These are phyloP conservation scores for Cyrtonyx montezumae DNA, from an alignment of 2,113 vertebrate species.

Conservation along the genomic window DNA sequence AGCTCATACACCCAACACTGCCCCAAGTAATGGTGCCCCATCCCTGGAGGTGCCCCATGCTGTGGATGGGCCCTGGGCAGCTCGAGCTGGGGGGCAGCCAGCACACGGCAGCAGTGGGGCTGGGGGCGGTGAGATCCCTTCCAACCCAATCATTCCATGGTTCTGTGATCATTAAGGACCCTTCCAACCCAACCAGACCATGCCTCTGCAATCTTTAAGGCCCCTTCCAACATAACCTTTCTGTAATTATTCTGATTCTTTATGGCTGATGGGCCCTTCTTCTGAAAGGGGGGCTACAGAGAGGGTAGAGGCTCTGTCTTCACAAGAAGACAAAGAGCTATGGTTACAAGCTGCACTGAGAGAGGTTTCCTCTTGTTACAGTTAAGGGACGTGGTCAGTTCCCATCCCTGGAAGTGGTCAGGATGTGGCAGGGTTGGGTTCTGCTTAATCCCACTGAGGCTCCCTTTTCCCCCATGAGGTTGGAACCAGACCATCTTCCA, in stretches of 20 bases:
- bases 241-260: not conserved
- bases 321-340: not conserved
- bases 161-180: too few species aligned
- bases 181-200: not conserved
- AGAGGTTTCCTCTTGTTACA: not conserved
- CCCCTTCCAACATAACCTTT: not conserved
- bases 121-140: too few species aligned
- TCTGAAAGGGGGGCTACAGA: not conserved
- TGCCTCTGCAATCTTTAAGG: not conserved
- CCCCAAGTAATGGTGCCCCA: not conserved
- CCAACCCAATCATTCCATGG: too few species aligned
- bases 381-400: not conserved
- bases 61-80: not conserved
- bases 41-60: not conserved
- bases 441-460: too few species aligned
- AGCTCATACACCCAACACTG: not conserved
- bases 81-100: not conserved
- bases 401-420: not conserved
- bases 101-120: too few species aligned
- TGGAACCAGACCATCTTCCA: fast-evolving
- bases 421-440: not conserved
- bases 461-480: not conserved
- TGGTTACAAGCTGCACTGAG: fast-evolving
- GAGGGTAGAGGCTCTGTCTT: not conserved
- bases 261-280: fast-evolving